Evolutionary conservation across 2,888 invertebrate species (phyloP).

Genomic region (Xanthia icteritia): DNA sequence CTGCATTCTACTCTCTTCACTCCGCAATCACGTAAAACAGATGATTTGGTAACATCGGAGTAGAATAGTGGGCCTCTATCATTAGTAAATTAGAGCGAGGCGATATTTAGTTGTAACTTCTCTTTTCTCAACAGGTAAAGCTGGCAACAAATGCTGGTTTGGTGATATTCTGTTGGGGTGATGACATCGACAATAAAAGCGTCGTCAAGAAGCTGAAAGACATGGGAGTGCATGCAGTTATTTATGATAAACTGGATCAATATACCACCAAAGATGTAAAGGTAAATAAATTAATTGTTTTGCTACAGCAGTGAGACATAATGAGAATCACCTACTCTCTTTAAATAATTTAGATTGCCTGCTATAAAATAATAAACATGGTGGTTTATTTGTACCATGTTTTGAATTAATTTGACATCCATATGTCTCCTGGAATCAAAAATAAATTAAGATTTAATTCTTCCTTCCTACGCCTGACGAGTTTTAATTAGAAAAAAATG

Average conservation of each 20-base stretch:
- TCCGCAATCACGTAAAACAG: not conserved
- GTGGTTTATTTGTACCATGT: not conserved
- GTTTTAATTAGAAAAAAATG: not conserved
- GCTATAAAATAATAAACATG: not conserved
- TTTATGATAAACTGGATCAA: constrained; percentile 98
- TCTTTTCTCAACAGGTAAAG: constrained; percentile 90
- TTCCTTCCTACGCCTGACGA: not conserved
- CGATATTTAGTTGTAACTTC: constrained; percentile 1
- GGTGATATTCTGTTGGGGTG: constrained; percentile 99
- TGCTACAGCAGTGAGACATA: constrained; percentile 22
- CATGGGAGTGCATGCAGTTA: constrained; percentile 98
- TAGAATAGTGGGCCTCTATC: not conserved
- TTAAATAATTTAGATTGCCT: not conserved
- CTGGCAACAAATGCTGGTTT: constrained; percentile 95
- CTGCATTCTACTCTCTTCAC: too few relatives aligned
- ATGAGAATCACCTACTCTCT: constrained; percentile 14
- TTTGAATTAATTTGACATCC: not conserved
- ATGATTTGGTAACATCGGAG: not conserved
- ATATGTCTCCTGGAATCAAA: not conserved
- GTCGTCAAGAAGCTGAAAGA: constrained; percentile 96
- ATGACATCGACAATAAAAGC: constrained; percentile 97
- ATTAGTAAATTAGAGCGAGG: not conserved
- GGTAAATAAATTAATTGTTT: constrained; percentile 71
- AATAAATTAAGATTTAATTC: not conserved
- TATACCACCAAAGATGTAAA: constrained; percentile 93